Conservation (phyloP, 23 tunicate genomes). For the Clavelina lepadiformis region DNA sequence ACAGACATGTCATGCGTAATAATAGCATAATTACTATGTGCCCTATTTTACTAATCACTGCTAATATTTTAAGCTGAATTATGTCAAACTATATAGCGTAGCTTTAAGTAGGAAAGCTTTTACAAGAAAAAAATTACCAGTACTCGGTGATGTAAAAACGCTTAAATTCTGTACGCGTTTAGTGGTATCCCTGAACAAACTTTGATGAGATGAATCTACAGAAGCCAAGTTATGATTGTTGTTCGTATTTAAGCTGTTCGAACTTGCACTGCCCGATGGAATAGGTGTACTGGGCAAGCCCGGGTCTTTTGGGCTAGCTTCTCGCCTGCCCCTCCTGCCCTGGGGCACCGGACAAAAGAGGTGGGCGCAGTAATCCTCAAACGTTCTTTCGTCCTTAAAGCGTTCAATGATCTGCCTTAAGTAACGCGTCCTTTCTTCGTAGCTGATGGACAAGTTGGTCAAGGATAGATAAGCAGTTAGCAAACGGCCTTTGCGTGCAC, state of each 20-base stretch:
- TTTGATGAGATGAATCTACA: background rate
- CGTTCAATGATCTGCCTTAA: slow-evolving; percentile 62
- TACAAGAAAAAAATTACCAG: no score
- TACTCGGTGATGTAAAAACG: no score
- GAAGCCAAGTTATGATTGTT: background rate
- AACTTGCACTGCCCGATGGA: background rate
- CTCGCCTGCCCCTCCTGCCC: slow-evolving; percentile 1
- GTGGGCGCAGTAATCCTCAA: slow-evolving; percentile 75
- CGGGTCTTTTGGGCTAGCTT: background rate
- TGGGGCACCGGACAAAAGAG: slow-evolving; percentile 56
- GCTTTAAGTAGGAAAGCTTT: no score
- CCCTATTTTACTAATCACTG: no score
- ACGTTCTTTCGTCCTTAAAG: slow-evolving; percentile 63
- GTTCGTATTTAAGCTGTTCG: background rate
- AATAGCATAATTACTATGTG: no score
- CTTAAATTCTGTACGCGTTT: background rate
- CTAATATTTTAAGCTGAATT: no score
- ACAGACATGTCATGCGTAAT: no score
- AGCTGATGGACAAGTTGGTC: slow-evolving; percentile 27
- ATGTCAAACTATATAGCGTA: no score
- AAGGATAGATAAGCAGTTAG: no score
- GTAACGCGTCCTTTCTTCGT: slow-evolving; percentile 76
- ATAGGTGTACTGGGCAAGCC: background rate
- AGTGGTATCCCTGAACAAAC: background rate
- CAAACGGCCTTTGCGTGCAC: no score